These are phyloP conservation scores for Baccha elongata DNA, from an alignment of 2,888 invertebrate genomes.

Conservation along the genomic window DNA sequence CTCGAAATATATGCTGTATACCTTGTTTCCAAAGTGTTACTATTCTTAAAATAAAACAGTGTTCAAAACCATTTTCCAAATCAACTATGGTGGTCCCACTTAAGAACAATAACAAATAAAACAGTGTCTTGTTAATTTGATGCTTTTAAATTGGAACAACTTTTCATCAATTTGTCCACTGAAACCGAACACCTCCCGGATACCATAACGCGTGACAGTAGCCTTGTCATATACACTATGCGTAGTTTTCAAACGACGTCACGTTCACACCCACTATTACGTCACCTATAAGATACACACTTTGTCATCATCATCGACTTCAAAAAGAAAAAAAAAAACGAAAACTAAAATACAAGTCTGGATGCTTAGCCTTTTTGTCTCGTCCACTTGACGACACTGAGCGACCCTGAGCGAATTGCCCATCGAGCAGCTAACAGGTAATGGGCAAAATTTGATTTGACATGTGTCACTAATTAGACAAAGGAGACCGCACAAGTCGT, in stretches of 20 bases:
- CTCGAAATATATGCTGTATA: no score
- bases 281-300: conserved; percentile 28
- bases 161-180: conserved; percentile 60
- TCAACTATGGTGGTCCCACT: no score
- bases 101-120: no score
- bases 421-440: conserved; percentile 61
- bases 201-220: conserved; percentile 49
- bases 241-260: conserved; percentile 19
- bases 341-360: conserved; percentile 17
- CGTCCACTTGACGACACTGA: conserved; percentile 68
- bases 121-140: no score
- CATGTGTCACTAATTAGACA: conserved; percentile 73
- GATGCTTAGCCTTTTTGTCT: conserved; percentile 39
- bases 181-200: conserved; percentile 50
- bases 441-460: conserved; percentile 67
- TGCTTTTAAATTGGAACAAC: no score
- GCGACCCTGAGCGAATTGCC: conserved; percentile 60
- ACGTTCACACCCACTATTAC: conserved; percentile 60
- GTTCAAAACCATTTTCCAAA: no score
- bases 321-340: not conserved
- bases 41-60: no score
- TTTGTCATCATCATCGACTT: conserved; percentile 16
- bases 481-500: conserved; percentile 70
- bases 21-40: no score
- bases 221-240: conserved; percentile 22